Conservation (phyloP, 2,888 invertebrate genomes). For the Nowickia ferox region DNA sequence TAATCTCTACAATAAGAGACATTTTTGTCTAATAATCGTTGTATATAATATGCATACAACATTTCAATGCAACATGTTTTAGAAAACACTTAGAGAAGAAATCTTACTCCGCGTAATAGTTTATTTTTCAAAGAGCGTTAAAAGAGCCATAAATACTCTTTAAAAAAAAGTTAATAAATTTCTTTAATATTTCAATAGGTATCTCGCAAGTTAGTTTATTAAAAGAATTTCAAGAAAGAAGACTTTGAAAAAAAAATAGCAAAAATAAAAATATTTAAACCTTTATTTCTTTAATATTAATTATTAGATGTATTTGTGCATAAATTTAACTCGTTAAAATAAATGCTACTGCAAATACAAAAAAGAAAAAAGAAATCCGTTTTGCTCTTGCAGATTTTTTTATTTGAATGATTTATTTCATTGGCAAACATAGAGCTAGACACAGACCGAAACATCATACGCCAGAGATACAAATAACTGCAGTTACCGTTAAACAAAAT, state of each 20-base stretch:
- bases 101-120: no score
- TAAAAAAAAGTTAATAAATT: no score
- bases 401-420: constrained; percentile 64
- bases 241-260: neutral
- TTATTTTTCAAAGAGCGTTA: no score
- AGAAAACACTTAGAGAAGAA: no score
- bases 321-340: constrained; percentile 12
- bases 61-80: no score
- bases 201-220: no score
- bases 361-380: neutral
- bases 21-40: no score
- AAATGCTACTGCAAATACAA: neutral
- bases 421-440: constrained; percentile 52
- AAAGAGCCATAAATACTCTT: no score
- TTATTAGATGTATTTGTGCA: neutral
- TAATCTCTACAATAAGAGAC: no score
- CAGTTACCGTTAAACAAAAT: constrained; percentile 39
- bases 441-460: constrained; percentile 16
- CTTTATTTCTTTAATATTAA: neutral
- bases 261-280: neutral
- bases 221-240: neutral
- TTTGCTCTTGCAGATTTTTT: constrained; percentile 25
- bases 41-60: no score
- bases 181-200: no score
- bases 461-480: constrained; percentile 42